Base-by-base conservation (phyloP, 1,140 invertebrate genomes). In the Archivesica marissinica region DNA sequence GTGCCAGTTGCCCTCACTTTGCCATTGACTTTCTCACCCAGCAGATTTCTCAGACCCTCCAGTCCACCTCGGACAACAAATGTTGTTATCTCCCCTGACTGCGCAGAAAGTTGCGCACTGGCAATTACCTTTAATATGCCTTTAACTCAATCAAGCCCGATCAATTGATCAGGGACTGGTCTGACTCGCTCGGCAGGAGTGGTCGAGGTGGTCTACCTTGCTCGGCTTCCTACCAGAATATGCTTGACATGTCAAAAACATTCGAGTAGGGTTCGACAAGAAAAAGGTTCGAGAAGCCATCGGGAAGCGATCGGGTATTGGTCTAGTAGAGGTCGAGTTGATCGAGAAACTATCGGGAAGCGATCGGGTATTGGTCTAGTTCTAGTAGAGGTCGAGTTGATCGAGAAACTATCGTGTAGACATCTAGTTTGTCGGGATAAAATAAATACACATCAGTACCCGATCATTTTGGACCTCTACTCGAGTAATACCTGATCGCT, bases 251-350 rank as follows among this genome's bases (percentile, higher is more conserved):
- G 7, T 64, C 59, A 64, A 64, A 64, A 64, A 64, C 23, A 13
- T 64, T 64, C 23, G 3, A 64, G 35, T 64, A 33, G 59, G 59
- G 35, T 28, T 38, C 59, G 9, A 64, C 23, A 64, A 64, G 59
- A n/a, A 3, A 64, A 64, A 23, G 23, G 25, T 20, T 7, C 59
- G 35, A 64, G 59, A 30, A 38, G 25, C 3, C 4, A 64, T 64
- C 25, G 35, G 59, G 7, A 64, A 64, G 59, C 7, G 28, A 64
- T 64, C 28, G 59, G 7, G 6, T 28, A 28, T 64, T 64, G 25
- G 59, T 64, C 59, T n/a, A 64, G 59, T 64, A 28, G 7, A 64
- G 7, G 59, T 64, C 59, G 59, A 64, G 59, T 64, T 64, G 59
- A 64, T 64, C 7, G 59, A 30, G 59, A 64, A 64, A 64, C 13